These are phyloP conservation scores for Sylvia borin DNA, from an alignment of 2,797 vertebrate genomes.

Conservation along the genomic window DNA sequence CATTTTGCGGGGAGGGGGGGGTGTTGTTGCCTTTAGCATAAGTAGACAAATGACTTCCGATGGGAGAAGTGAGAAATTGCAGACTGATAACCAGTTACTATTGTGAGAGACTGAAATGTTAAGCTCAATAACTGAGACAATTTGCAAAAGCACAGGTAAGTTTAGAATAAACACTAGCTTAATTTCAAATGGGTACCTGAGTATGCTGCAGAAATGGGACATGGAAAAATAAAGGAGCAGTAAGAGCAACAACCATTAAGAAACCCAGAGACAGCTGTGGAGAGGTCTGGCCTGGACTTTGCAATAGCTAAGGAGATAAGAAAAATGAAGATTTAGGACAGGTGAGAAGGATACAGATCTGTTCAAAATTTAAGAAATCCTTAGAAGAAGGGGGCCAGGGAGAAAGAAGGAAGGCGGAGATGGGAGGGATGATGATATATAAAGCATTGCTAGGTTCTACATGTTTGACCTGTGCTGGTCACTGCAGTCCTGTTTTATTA, in stretches of 20 bases:
- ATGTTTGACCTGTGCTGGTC: background rate
- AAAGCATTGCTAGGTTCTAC: background rate
- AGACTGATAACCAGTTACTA: background rate
- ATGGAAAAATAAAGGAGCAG: background rate
- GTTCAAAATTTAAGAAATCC: background rate
- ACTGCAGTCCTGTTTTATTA: background rate
- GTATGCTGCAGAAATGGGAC: background rate
- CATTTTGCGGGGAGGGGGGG: background rate
- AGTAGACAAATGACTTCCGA: background rate
- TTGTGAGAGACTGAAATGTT: background rate
- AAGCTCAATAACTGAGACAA: background rate
- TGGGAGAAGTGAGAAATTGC: background rate
- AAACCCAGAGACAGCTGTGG: background rate
- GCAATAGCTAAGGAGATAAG: background rate
- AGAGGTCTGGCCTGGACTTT: background rate
- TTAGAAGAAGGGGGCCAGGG: background rate
- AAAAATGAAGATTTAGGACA: background rate
- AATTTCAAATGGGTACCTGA: background rate
- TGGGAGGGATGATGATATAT: accelerated
- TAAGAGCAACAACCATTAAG: background rate
- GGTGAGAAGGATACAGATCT: background rate
- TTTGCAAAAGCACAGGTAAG: background rate
- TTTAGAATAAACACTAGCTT: background rate
- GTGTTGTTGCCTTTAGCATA: background rate
- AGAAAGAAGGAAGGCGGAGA: background rate